These are phyloP conservation scores for Glyptemys insculpta DNA, from an alignment of 2,797 vertebrate genomes.

Conservation along the genomic window DNA sequence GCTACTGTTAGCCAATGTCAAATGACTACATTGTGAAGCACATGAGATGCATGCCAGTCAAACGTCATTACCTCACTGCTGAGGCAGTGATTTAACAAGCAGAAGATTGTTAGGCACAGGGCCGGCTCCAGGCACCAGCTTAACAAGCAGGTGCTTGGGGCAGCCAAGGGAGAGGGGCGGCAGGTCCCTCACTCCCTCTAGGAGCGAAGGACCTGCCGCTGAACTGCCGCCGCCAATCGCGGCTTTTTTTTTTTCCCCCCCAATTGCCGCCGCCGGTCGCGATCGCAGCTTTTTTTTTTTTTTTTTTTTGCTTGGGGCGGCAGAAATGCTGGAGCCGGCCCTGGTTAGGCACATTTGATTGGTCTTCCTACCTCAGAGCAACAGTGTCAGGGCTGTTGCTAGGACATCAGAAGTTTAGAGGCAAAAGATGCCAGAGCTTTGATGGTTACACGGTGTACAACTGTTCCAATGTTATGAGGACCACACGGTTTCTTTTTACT, in stretches of 20 bases:
- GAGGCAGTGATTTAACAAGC: neutral
- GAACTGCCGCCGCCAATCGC: no score
- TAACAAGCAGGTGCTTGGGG: no score
- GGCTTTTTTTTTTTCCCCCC: no score
- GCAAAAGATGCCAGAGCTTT: neutral
- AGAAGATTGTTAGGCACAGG: neutral
- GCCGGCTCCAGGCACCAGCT: no score
- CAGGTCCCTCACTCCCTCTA: no score
- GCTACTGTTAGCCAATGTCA: no score
- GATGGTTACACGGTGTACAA: neutral
- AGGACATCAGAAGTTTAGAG: neutral
- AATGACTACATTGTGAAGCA: neutral
- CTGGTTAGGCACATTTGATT: neutral
- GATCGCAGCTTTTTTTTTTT: no score
- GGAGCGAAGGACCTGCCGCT: no score
- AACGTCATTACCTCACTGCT: neutral
- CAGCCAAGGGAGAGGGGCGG: no score
- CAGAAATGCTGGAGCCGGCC: no score
- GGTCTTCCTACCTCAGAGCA: neutral
- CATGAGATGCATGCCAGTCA: neutral
- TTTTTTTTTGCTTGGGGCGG: no score
- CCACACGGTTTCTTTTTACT: fast-evolving
- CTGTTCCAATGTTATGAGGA: neutral
- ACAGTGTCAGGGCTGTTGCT: neutral
- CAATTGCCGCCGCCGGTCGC: no score